Evolutionary conservation across 64 coral and sea anemone genomes (phyloP).

Genomic region (Montipora efflorescens): DNA sequence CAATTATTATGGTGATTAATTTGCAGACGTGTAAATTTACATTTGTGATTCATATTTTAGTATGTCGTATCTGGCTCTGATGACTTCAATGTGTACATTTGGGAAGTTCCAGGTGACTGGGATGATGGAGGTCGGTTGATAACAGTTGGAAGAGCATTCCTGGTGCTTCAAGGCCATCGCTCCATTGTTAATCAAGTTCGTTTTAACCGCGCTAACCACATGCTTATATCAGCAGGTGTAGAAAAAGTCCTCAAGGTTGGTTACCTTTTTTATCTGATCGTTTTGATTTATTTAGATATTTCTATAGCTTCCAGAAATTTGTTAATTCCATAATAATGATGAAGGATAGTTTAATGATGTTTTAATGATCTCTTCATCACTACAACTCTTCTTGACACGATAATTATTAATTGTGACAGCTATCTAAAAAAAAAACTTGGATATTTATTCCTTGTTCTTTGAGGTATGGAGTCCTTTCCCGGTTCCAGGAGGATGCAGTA

Average conservation of each 20-base stretch:
- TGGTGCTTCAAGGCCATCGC: slow-evolving; percentile 83
- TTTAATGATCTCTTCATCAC: too few relatives aligned
- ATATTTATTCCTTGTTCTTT: background rate
- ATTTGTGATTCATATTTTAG: slow-evolving; percentile 14
- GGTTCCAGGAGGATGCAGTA: slow-evolving; percentile 37
- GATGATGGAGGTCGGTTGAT: background rate
- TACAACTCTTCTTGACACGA: too few relatives aligned
- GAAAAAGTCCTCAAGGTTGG: slow-evolving; percentile 99
- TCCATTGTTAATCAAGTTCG: slow-evolving; percentile 99
- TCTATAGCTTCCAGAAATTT: too few relatives aligned
- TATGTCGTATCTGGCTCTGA: slow-evolving; percentile 96
- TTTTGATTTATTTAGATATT: too few relatives aligned
- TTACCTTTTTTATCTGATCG: background rate
- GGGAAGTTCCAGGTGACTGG: slow-evolving; percentile 81
- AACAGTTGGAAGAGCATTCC: slow-evolving; percentile 72
- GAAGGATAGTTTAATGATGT: too few relatives aligned
- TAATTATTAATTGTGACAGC: too few relatives aligned
- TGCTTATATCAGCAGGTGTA: slow-evolving; percentile 94
- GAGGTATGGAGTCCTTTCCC: slow-evolving; percentile 97
- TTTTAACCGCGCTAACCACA: slow-evolving; percentile 82
- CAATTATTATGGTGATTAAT: too few relatives aligned
- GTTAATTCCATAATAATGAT: too few relatives aligned
- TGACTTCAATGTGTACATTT: slow-evolving; percentile 96
- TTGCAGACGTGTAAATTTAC: background rate
- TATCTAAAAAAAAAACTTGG: too few relatives aligned